phyloP scores from a whole-genome alignment of 2,888 invertebrate genomes.

The Psylliodes chrysocephalus region DNA sequence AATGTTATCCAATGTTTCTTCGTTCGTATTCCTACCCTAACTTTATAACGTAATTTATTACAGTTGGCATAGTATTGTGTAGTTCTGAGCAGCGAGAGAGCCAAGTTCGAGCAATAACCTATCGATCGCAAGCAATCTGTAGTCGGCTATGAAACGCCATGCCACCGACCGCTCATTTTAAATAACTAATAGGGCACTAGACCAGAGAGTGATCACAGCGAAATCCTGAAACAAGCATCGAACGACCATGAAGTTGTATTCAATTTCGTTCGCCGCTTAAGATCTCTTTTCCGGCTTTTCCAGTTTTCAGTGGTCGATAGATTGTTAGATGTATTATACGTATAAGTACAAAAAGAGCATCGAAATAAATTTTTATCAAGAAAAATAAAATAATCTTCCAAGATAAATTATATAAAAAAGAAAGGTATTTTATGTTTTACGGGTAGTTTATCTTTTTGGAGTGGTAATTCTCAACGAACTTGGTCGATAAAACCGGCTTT shows the following conservation, averaged over 20 bases:
- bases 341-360: too few species aligned
- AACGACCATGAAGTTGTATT: background rate
- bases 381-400: too few species aligned
- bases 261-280: background rate
- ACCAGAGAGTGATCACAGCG: slow-evolving; percentile 13
- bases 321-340: too few species aligned
- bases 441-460: too few species aligned
- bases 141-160: background rate
- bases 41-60: background rate
- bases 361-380: too few species aligned
- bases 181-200: slow-evolving; percentile 8
- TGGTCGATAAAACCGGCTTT: too few species aligned
- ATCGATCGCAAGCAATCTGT: background rate
- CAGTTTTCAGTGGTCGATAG: background rate
- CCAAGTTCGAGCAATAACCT: slow-evolving; percentile 19
- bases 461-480: too few species aligned
- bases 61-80: background rate
- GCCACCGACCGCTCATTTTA: background rate
- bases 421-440: too few species aligned
- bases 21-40: background rate
- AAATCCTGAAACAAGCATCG: slow-evolving; percentile 1
- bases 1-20: background rate
- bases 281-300: background rate
- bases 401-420: too few species aligned
- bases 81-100: background rate